These are phyloP conservation scores for Hydrozoanthus tunicans DNA, from an alignment of 64 coral and sea anemone species.

Conservation along the genomic window DNA sequence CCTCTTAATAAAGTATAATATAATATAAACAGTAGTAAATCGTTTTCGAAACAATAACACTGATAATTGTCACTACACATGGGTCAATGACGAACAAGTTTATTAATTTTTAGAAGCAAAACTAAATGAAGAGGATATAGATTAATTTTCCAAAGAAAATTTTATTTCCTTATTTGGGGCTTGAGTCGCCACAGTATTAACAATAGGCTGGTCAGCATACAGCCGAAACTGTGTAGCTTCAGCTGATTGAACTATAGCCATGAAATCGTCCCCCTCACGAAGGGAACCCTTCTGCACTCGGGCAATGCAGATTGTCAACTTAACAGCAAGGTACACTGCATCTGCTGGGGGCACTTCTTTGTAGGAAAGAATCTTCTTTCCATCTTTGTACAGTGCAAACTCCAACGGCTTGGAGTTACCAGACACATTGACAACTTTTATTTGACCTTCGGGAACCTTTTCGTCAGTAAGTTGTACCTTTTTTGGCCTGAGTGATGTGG, in stretches of 20 bases:
- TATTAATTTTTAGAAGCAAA: too few species aligned
- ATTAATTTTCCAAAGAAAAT: too few species aligned
- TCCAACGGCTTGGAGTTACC: not conserved
- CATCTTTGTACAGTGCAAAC: slow-evolving; percentile 10
- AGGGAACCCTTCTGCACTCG: not conserved
- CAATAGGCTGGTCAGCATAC: not conserved
- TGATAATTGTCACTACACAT: too few species aligned
- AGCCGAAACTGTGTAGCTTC: not conserved
- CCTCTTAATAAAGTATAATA: too few species aligned
- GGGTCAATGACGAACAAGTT: too few species aligned
- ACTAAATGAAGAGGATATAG: too few species aligned
- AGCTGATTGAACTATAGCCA: not conserved
- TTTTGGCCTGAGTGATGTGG: too few species aligned
- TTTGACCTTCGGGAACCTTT: not conserved
- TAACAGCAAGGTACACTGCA: not conserved
- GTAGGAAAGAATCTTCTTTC: not conserved
- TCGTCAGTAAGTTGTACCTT: not conserved
- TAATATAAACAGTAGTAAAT: too few species aligned
- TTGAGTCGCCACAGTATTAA: not conserved
- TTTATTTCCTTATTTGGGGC: not conserved
- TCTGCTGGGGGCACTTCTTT: not conserved
- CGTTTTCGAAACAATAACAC: too few species aligned
- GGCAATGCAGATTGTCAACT: not conserved
- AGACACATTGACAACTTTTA: not conserved
- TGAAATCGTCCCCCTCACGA: slow-evolving; percentile 15